phyloP scores from a whole-genome alignment of 2,797 vertebrate genomes.

The Sternarchorhynchus goeldii region DNA sequence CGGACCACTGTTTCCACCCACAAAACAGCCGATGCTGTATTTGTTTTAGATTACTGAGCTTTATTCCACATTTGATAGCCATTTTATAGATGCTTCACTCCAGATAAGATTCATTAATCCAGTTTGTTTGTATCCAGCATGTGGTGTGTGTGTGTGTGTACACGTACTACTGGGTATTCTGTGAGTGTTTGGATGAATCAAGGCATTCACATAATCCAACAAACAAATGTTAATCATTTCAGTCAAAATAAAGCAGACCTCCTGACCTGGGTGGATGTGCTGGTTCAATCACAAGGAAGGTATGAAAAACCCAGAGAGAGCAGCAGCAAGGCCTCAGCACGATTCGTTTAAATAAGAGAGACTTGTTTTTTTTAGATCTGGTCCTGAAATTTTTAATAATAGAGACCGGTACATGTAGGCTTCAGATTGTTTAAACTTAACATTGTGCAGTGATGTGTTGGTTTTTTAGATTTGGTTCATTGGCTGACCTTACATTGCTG shows the following conservation, averaged over 20 bases:
- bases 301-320: neutral
- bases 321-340: neutral
- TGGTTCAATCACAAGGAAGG: neutral
- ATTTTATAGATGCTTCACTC: slow-evolving; percentile 43
- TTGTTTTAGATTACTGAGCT: slow-evolving; percentile 40
- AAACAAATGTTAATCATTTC: neutral
- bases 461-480: neutral
- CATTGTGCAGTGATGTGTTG: too few species aligned
- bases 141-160: neutral
- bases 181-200: too few species aligned
- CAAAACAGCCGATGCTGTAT: slow-evolving; percentile 40
- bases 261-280: neutral
- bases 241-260: neutral
- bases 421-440: neutral
- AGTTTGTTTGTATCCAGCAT: slow-evolving; percentile 27
- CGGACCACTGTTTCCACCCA: slow-evolving; percentile 21
- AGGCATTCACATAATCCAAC: too few species aligned
- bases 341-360: neutral
- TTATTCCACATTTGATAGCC: slow-evolving; percentile 41
- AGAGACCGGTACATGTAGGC: neutral
- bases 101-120: slow-evolving; percentile 49
- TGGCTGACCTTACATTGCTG: neutral
- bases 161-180: too few species aligned
- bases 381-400: too few species aligned
- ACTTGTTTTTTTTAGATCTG: too few species aligned